Evolutionary conservation across 2,888 invertebrate genomes (phyloP), one percentile per base, ranked within the genome.

Genomic region (Tenthredo notha): DNA sequence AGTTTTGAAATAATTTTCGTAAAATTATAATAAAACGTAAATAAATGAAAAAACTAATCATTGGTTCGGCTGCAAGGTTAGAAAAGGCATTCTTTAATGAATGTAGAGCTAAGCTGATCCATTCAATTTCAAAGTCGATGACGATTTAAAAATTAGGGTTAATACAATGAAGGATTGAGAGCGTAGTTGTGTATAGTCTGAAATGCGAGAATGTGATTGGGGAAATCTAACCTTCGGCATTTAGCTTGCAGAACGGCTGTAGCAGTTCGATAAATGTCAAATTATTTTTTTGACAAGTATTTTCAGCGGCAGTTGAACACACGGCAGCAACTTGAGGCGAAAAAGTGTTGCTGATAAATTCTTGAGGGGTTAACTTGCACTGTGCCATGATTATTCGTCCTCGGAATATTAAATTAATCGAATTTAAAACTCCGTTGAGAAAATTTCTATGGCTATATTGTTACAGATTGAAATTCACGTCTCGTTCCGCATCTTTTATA

Each of bases 331-430:
- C 95, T 93, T 97, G 95, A 0, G 99, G 98, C 74, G 97, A 97
- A 94, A 98, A 99, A 67, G 98, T 96, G 93, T 96, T 97, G 94
- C 97, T 97, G 88, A 98, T 97, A 93, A 98, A 97, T 94, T 98
- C 98, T 90, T 97, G 96, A 4, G 97, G 95, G 90, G 96, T 96
- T 90, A 95, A 94, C 91, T 95, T 96, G 90, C 95, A 95, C 88
- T 95, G 95, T 87, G 95, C 94, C 95, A 95, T 96, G 43, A 40
- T 86, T 83, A 47, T 18, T 33, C n/a, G 29, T 47, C 5, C 2
- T 80, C n/a, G 10, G 0, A 77, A 54, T 54, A 50, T 54, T 25
- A 33, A 21, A 80, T 47, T 70, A 65, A 5, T 83, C 21, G 2
- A 61, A 40, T 21, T 83, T 33, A 67, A 25, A 25, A 47, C 65